phyloP scores from a whole-genome alignment of 2,113 vertebrate genomes.

The Sciurus niger region DNA sequence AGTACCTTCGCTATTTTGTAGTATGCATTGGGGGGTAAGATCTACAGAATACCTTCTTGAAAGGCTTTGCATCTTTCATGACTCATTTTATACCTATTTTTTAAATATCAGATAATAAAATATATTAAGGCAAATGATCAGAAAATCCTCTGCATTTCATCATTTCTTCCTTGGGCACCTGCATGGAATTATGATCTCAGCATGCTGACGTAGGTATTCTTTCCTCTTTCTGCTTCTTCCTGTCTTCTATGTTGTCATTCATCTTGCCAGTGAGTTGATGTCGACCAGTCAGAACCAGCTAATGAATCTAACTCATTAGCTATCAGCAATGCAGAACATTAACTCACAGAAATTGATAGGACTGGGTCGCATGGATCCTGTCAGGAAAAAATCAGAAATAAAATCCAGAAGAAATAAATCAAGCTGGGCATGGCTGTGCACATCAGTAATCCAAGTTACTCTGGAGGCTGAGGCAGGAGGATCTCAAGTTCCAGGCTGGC shows the following conservation, averaged over 20 bases:
- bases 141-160: neutral
- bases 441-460: too few relatives aligned
- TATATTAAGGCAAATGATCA: neutral
- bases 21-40: neutral
- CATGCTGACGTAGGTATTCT: neutral
- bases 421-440: too few relatives aligned
- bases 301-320: slow-evolving; percentile 20
- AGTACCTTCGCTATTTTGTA: neutral
- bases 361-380: neutral
- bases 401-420: neutral
- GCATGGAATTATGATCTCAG: neutral
- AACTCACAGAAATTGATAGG: neutral
- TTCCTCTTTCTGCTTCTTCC: neutral
- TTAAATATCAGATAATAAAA: neutral
- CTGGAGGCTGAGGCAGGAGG: too few relatives aligned
- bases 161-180: neutral
- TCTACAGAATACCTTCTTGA: neutral
- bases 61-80: neutral
- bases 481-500: too few relatives aligned
- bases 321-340: neutral
- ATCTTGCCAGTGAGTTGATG: neutral
- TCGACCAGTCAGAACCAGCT: neutral
- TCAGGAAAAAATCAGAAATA: neutral
- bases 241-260: neutral
- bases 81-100: neutral